phyloP scores from a whole-genome alignment of 2,888 invertebrate species.

The Aporophyla lueneburgensis region DNA sequence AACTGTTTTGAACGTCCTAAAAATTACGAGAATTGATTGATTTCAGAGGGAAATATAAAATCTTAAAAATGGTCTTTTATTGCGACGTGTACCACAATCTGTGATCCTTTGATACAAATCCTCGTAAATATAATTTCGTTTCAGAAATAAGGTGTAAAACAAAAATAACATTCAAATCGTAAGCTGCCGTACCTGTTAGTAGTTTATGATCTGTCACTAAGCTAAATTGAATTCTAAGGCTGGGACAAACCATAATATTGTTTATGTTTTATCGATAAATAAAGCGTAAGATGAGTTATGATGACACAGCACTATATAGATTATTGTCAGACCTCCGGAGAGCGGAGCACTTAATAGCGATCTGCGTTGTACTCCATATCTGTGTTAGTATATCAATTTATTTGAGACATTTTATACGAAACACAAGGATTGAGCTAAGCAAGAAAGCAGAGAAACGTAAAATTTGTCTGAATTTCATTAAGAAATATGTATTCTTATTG shows the following conservation, averaged over 20 bases:
- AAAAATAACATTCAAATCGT: slow-evolving; percentile 33
- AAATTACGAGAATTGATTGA: too few relatives aligned
- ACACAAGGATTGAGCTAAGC: background rate
- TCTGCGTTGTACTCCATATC: slow-evolving; percentile 17
- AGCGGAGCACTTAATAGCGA: slow-evolving; percentile 51
- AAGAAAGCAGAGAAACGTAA: too few relatives aligned
- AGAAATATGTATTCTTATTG: background rate
- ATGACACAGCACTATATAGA: slow-evolving; percentile 54
- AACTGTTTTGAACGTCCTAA: too few relatives aligned
- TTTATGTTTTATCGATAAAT: slow-evolving; percentile 56
- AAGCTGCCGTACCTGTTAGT: slow-evolving; percentile 22
- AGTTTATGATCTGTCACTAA: slow-evolving; percentile 41
- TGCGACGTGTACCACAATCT: background rate
- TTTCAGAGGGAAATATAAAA: too few relatives aligned
- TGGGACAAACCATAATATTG: slow-evolving; percentile 61
- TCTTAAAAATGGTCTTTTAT: background rate
- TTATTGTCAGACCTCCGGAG: slow-evolving; percentile 64
- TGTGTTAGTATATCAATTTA: slow-evolving; percentile 23
- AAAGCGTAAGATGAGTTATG: slow-evolving; percentile 54
- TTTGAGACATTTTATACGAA: background rate
- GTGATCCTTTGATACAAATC: background rate
- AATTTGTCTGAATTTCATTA: too few relatives aligned
- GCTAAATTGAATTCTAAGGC: slow-evolving; percentile 57
- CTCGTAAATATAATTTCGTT: background rate
- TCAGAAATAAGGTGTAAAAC: background rate